These are phyloP conservation scores for Dioctria rufipes DNA, from an alignment of 2,888 invertebrate genomes.

Conservation along the genomic window DNA sequence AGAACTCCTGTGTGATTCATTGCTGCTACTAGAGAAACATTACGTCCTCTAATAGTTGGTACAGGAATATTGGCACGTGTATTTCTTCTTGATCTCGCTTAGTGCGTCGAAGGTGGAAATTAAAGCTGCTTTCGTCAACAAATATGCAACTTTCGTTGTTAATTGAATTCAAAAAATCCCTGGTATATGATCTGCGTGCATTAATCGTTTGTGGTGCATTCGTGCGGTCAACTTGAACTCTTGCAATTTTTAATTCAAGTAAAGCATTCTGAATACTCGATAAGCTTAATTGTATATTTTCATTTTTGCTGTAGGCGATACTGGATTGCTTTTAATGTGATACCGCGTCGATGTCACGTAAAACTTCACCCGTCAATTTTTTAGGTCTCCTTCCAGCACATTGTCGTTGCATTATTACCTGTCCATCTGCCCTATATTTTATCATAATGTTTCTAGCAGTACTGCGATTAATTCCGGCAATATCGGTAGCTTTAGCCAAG, in stretches of 20 bases:
- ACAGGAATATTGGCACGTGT: not conserved
- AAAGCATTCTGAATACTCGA: not conserved
- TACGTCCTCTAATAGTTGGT: not conserved
- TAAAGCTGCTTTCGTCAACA: constrained; percentile 17
- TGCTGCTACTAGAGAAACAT: constrained; percentile 5
- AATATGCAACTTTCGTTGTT: not conserved
- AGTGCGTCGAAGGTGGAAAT: not conserved
- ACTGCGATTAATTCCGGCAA: not conserved
- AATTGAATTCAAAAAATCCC: not conserved
- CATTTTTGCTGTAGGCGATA: not conserved
- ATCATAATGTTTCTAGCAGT: too few relatives aligned
- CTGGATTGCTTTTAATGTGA: too few relatives aligned
- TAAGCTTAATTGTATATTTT: not conserved
- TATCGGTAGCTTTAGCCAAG: not conserved
- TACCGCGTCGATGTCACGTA: not conserved
- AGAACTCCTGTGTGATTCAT: not conserved
- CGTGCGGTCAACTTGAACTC: not conserved
- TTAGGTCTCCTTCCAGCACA: not conserved
- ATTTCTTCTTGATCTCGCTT: not conserved
- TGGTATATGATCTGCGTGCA: not conserved
- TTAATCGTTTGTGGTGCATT: not conserved
- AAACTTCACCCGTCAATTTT: not conserved
- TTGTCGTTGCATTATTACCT: not conserved
- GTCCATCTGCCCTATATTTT: not conserved
- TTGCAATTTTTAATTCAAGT: not conserved